phyloP scores from a whole-genome alignment of 2,797 vertebrate species.

The Sebastes hopkinsi region DNA sequence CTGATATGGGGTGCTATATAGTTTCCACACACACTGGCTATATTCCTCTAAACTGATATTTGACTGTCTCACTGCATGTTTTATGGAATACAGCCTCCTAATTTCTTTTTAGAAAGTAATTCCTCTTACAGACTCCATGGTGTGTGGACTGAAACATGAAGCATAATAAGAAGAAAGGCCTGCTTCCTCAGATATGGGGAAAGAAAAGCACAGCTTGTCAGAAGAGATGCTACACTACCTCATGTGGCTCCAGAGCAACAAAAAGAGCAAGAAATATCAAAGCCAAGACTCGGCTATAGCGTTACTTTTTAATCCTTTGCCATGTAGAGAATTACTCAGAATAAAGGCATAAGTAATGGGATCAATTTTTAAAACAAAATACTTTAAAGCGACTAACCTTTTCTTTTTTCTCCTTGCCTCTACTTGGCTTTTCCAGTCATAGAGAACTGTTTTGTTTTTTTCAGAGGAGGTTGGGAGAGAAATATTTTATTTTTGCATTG shows the following conservation, averaged over 20 bases:
- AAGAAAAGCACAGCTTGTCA: conserved; percentile 48
- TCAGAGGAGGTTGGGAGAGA: conserved; percentile 36
- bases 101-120: conserved; percentile 39
- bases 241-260: conserved; percentile 17
- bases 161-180: conserved; percentile 13
- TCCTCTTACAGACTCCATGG: conserved; percentile 15
- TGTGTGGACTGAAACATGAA: conserved; percentile 32
- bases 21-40: conserved; percentile 8
- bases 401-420: conserved; percentile 26
- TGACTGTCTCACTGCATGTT: conserved; percentile 21
- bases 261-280: conserved; percentile 49
- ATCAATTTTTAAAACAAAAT: conserved; percentile 58
- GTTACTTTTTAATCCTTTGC: conserved; percentile 16
- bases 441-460: conserved; percentile 21
- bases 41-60: conserved; percentile 39
- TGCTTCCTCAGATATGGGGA: conserved; percentile 41
- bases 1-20: conserved; percentile 34
- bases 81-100: conserved; percentile 9
- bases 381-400: conserved; percentile 13
- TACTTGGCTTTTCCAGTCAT: conserved; percentile 13
- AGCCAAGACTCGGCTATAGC: conserved; percentile 2
- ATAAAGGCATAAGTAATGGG: conserved; percentile 29
- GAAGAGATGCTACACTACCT: conserved; percentile 25
- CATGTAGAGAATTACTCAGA: conserved; percentile 17
- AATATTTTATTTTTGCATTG: conserved; percentile 62